These are phyloP conservation scores for Cryptoprocta ferox DNA, from an alignment of 2,797 vertebrate species.

Conservation along the genomic window DNA sequence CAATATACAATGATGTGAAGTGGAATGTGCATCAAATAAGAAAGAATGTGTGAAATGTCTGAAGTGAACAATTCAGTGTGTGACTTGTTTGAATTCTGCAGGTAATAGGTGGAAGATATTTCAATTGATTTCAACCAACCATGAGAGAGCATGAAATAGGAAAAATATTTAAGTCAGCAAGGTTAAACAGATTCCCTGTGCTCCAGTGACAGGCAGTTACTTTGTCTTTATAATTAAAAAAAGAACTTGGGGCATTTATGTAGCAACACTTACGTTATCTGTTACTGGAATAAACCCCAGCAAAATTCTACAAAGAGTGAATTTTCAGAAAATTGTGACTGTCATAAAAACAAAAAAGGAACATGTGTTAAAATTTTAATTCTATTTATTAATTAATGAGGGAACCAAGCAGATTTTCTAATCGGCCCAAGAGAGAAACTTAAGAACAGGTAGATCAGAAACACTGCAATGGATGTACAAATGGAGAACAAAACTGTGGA, in stretches of 20 bases:
- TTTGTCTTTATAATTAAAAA: constrained; percentile 40
- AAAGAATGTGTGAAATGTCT: constrained; percentile 66
- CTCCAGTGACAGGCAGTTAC: background rate
- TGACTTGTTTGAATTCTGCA: constrained; percentile 62
- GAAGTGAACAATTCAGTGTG: constrained; percentile 55
- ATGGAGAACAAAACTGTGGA: background rate
- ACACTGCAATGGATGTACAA: background rate
- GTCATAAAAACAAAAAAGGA: background rate
- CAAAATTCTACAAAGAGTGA: background rate
- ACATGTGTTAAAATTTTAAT: constrained; percentile 33
- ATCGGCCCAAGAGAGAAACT: background rate
- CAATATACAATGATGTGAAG: constrained; percentile 61
- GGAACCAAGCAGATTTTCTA: background rate
- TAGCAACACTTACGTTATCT: background rate
- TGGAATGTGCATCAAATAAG: constrained; percentile 57
- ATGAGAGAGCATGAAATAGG: constrained; percentile 58
- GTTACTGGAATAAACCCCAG: background rate
- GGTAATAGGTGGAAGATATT: constrained; percentile 62
- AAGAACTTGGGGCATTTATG: background rate
- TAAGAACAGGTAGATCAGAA: background rate
- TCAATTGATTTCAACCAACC: constrained; percentile 57
- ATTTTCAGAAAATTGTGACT: background rate
- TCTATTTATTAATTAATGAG: constrained; percentile 10
- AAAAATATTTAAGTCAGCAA: constrained; percentile 62
- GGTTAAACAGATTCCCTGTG: constrained; percentile 40